phyloP scores from a whole-genome alignment of 1,140 invertebrate species.

The Physella acuta region DNA sequence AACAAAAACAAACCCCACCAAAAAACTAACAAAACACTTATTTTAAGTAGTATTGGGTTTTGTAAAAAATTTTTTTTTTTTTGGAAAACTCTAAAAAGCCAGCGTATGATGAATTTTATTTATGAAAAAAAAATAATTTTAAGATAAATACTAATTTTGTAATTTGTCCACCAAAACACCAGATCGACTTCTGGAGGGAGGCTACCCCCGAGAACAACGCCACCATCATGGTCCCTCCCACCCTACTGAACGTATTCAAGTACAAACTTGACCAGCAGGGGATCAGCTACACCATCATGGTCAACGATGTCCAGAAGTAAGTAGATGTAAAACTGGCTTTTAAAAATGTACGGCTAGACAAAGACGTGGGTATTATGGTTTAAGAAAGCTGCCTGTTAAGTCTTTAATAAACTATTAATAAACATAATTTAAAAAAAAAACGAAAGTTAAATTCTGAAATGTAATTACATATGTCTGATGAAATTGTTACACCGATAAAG shows the following conservation, averaged over 20 bases:
- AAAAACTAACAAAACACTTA: too few species aligned
- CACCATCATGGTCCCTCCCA: background rate
- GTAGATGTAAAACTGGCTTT: background rate
- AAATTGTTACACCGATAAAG: background rate
- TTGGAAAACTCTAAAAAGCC: too few species aligned
- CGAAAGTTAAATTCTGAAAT: background rate
- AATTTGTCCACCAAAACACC: background rate
- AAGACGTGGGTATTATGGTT: background rate
- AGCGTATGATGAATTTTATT: too few species aligned
- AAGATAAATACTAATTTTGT: too few species aligned
- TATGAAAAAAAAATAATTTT: too few species aligned
- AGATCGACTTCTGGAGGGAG: slow-evolving; percentile 10
- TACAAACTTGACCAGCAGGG: background rate
- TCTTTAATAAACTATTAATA: background rate
- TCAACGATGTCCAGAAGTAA: slow-evolving; percentile 5
- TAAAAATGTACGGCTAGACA: background rate
- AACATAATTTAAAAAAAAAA: background rate
- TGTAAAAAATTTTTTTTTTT: too few species aligned
- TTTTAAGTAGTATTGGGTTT: too few species aligned
- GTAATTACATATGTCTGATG: background rate
- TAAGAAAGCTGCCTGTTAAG: background rate
- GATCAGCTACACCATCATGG: background rate
- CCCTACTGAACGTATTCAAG: background rate
- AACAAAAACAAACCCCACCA: too few species aligned
- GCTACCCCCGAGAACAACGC: background rate